These are phyloP conservation scores for Ictalurus furcatus DNA, from an alignment of 2,113 vertebrate species.

Conservation along the genomic window DNA sequence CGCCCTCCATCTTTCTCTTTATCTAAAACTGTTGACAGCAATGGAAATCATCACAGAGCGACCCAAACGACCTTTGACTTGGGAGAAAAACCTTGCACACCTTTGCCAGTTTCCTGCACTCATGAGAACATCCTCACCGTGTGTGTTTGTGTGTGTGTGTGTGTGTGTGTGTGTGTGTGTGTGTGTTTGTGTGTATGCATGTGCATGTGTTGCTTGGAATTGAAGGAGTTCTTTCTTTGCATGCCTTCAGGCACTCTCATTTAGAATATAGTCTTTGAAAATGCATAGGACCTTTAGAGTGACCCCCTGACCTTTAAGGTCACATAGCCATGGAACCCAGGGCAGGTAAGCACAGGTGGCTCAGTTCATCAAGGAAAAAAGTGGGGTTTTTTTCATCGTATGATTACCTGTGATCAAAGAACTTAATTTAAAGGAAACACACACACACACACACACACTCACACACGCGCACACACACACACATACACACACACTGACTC, in stretches of 20 bases:
- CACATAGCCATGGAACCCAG: background rate
- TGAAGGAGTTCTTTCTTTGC: conserved; percentile 5
- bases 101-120: conserved; percentile 24
- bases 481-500: too few species aligned
- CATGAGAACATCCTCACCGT: conserved; percentile 35
- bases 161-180: conserved; percentile 12
- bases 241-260: conserved; percentile 25
- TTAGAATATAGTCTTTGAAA: conserved; percentile 34
- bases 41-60: conserved; percentile 25
- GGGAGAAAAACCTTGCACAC: conserved; percentile 28
- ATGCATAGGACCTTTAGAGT: conserved; percentile 24
- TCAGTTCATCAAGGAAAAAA: conserved; percentile 20
- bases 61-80: conserved; percentile 33
- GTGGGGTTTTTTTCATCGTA: background rate
- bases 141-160: conserved; percentile 24
- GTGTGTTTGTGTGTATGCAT: conserved; percentile 3
- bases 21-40: conserved; percentile 39
- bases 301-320: conserved; percentile 3
- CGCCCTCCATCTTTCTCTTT: conserved; percentile 10
- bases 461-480: too few species aligned
- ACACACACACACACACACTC: background rate
- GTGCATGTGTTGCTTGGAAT: background rate
- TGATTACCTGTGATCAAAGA: conserved; percentile 5
- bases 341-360: conserved; percentile 32
- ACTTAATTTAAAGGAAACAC: background rate